A percentile compares a stretch with the other conserved stretches of the same genome.
Conservation (phyloP, 1,140 invertebrate species). For the Drosophila takahashii region DNA sequence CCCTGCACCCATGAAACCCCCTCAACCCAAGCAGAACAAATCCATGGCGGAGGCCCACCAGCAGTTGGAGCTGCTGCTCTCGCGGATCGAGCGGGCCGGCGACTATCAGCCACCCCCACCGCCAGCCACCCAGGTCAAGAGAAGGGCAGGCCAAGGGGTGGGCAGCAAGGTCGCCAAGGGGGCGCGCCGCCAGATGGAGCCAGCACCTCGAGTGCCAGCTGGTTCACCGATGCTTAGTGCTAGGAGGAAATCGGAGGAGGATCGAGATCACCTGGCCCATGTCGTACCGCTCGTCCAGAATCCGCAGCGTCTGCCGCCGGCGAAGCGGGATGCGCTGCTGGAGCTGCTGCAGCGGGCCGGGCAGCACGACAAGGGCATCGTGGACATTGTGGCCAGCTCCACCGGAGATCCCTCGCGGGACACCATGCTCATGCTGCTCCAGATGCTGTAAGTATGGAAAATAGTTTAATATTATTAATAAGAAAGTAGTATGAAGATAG, state of each 20-base stretch:
- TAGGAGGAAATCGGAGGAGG: neutral
- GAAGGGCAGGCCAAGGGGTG: neutral
- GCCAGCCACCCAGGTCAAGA: neutral
- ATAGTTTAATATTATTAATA: no score
- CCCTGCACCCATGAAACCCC: neutral
- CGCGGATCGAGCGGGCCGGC: constrained; percentile 40
- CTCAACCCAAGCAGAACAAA: neutral
- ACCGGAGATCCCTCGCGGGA: constrained; percentile 23
- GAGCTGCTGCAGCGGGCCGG: constrained; percentile 47
- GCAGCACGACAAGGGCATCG: constrained; percentile 46
- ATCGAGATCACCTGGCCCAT: neutral
- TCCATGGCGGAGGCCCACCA: constrained; percentile 48
- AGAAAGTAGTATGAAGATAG: no score
- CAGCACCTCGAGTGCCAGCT: constrained; percentile 45
- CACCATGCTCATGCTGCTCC: constrained; percentile 31
- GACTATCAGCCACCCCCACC: constrained; percentile 1
- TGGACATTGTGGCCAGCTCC: constrained; percentile 35
- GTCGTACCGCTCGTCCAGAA: constrained; percentile 42
- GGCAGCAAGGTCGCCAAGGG: constrained; percentile 3
- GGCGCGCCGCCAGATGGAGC: constrained; percentile 18
- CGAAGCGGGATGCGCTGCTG: constrained; percentile 42
- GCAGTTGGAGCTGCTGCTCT: constrained; percentile 55
- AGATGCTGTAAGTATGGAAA: constrained; percentile 59
- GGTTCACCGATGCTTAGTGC: constrained; percentile 51
- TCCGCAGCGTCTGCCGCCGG: constrained; percentile 41